Conservation (phyloP, 2,888 invertebrate species). For the Raillietiella orientalis region DNA sequence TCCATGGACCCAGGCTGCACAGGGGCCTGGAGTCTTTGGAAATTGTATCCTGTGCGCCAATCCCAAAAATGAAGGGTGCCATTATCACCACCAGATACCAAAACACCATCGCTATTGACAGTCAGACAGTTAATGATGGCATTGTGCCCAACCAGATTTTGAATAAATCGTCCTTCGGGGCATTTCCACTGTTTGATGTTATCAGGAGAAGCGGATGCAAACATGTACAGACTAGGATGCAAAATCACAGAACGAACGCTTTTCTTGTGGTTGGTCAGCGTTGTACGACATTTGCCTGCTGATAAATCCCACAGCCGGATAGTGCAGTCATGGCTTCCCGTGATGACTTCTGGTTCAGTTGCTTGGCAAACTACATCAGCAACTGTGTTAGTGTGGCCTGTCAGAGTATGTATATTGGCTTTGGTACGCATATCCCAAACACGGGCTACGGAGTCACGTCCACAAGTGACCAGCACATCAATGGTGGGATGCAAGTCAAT, state of each 20-base stretch:
- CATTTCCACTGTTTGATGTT: slow-evolving; percentile 99
- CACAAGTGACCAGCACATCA: slow-evolving; percentile 73
- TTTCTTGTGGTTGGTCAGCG: slow-evolving; percentile 94
- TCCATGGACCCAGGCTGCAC: slow-evolving; percentile 99
- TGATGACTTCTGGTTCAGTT: slow-evolving; percentile 73
- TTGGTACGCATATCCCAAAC: slow-evolving; percentile 99
- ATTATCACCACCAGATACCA: slow-evolving; percentile 94
- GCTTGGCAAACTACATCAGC: slow-evolving; percentile 78
- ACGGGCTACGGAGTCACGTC: slow-evolving; percentile 77
- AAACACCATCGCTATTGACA: slow-evolving; percentile 64
- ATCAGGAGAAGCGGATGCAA: slow-evolving; percentile 91
- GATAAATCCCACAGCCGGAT: slow-evolving; percentile 91
- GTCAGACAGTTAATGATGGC: slow-evolving; percentile 90
- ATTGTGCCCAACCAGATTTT: slow-evolving; percentile 85
- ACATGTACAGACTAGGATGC: slow-evolving; percentile 42
- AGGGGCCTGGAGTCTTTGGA: slow-evolving; percentile 66
- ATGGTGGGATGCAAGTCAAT: slow-evolving; percentile 76
- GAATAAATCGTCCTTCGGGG: slow-evolving; percentile 86
- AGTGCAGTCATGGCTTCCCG: slow-evolving; percentile 81
- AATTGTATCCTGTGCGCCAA: slow-evolving; percentile 96
- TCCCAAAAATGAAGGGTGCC: slow-evolving; percentile 95
- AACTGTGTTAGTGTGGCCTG: slow-evolving; percentile 89
- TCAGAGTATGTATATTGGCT: slow-evolving; percentile 81
- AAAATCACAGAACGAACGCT: slow-evolving; percentile 24
- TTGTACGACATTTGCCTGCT: slow-evolving; percentile 70